phyloP scores from a whole-genome alignment of 2,113 vertebrate genomes.

The Mormyrus lacerda region DNA sequence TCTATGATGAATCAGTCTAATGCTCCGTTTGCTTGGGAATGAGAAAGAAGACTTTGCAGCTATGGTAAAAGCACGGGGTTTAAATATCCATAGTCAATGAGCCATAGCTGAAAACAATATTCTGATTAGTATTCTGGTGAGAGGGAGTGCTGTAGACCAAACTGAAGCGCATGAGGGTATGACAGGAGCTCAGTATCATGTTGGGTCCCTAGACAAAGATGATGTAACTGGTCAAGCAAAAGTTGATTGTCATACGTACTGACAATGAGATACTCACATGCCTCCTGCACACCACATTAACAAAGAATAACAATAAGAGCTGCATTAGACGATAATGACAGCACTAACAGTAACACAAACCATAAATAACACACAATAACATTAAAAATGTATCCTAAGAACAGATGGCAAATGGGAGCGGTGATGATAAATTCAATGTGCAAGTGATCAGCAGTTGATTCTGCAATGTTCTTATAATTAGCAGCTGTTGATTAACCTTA shows the following conservation, averaged over 20 bases:
- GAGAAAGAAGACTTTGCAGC: neutral
- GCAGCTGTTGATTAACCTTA: neutral
- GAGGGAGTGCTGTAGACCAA: neutral
- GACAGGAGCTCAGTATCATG: neutral
- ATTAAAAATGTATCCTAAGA: neutral
- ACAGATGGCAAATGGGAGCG: neutral
- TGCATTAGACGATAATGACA: neutral
- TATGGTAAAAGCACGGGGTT: neutral
- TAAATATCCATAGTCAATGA: neutral
- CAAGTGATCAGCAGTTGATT: neutral
- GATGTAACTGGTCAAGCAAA: neutral
- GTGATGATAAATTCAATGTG: neutral
- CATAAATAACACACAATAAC: neutral
- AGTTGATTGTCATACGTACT: neutral
- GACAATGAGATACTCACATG: neutral
- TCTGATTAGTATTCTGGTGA: neutral
- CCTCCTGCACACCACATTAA: neutral
- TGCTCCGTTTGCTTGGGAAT: neutral
- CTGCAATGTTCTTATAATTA: neutral
- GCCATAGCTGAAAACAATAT: neutral
- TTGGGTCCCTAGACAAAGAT: neutral
- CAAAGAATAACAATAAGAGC: neutral
- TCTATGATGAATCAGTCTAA: neutral
- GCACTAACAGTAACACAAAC: neutral
- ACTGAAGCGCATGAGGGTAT: neutral